Base-by-base conservation (phyloP, 1,140 invertebrate genomes). In the Mycetomoellerius zeteki region DNA sequence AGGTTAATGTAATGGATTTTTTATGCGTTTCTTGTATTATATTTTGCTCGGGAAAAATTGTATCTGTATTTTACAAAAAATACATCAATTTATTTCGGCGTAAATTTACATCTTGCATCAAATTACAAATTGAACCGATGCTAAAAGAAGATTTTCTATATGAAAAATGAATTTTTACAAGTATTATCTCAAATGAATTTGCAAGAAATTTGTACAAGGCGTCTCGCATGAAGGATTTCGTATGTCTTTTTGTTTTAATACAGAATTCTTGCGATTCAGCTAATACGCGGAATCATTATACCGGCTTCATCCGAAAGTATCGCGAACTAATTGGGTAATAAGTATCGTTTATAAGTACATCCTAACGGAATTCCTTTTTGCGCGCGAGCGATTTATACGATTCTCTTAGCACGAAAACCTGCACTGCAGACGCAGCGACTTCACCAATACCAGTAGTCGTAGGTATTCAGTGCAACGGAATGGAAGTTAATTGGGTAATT, bases 401-500 rank as follows among this genome's bases (percentile, higher is more conserved):
- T 72, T 47, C 80, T 58, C 54, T n/a, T n/a, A 37, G 24, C 77
- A 71, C 50, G 21, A 58, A 62, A 37, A 27, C 54, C 52, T 19
- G 65, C 50, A 37, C 21, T 16, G 47, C 37, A 37, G 54, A 24
- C 50, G 47, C 56, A 24, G 16, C 33, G 75, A 21, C 43, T 43
- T 27, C 14, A 82, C 67, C 14, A 73, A 82, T 24, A 82, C 37
- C 54, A 37, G 80, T 82, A 82, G 80, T 33, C 24, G 69, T 37
- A 24, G 19, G 52, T 65, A 21, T 14, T 73, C 65, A 62, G 60
- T 54, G 85, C 76, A 64, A 73, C 84, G 69, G 69, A 72, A 88
- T 77, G 84, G 88, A 86, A 87, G 88, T 90, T 89, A 89, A 90
- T 89, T 89, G 89, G 75, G 81, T 88, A 89, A 90, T 90, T 89